phyloP scores from a whole-genome alignment of 2,888 invertebrate species.

The Schizaphis graminum region DNA sequence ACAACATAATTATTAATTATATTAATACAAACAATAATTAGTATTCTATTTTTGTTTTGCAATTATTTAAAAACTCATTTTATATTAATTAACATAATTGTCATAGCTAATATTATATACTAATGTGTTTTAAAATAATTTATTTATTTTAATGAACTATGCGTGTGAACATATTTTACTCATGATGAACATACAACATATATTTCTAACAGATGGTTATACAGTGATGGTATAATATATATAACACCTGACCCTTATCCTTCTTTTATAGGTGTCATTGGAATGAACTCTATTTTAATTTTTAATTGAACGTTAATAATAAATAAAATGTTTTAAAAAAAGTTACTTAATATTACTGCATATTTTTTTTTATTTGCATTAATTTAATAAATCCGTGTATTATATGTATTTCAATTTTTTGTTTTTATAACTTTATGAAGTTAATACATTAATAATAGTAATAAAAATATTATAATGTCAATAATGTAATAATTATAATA shows the following conservation, averaged over 20 bases:
- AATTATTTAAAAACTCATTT: not conserved
- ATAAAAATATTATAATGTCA: not conserved
- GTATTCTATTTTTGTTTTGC: not conserved
- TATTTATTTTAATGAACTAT: slow-evolving; percentile 21
- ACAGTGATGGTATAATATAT: not conserved
- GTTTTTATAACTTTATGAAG: not conserved
- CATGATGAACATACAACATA: slow-evolving; percentile 31
- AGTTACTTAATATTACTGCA: not conserved
- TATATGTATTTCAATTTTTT: not conserved
- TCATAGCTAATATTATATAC: not conserved
- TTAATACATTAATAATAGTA: not conserved
- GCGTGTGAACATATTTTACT: slow-evolving; percentile 12
- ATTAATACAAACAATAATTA: not conserved
- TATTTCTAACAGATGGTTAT: slow-evolving; percentile 19
- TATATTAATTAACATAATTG: not conserved
- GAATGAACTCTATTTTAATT: slow-evolving; percentile 32
- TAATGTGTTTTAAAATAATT: not conserved
- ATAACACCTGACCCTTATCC: slow-evolving; percentile 26
- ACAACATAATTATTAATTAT: not conserved
- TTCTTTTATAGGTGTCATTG: not conserved
- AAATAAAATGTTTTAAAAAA: not conserved
- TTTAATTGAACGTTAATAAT: slow-evolving; percentile 31
- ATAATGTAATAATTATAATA: not conserved
- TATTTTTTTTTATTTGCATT: not conserved
- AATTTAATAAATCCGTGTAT: not conserved